Evolutionary conservation across 2,888 invertebrate species (phyloP), one percentile per base, ranked within the genome.

Genomic region (Dynastes grantii): DNA sequence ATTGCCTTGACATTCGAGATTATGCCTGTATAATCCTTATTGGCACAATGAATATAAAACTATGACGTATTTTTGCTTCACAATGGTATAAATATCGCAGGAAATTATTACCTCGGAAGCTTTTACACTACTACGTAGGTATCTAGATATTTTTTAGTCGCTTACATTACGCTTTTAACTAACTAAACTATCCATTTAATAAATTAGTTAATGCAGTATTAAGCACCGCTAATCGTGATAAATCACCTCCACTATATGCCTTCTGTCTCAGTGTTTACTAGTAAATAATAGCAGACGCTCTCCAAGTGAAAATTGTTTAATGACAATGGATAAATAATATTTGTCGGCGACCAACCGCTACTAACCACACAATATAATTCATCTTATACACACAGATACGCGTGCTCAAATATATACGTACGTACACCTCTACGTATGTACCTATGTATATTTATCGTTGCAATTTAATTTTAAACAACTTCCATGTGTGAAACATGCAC

Each of bases 301-400:
- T 27, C 29, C 13, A n/a, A 29, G 29, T 32, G 51, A 49, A 63
- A 51, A 51, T 68, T 68, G n/a, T 68, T 68, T 68, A 51, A 51
- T 68, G 53, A 51, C 51, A 68, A 53, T 68, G 32, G 29, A 68
- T 68, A 51, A 68, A 68, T n/a, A 40, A 68, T 68, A 51, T 29
- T 51, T 49, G 68, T 53, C 29, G 29, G 51, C 27, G 27, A 68
- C 51, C 27, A n/a, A 68, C 68, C 51, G 49, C 68, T 29, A 68
- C 49, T 22, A 51, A 68, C 68, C 68, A n/a, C 68, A 68, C 11
- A 68, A 51, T 51, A 51, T 68, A 68, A 51, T 27, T 68, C 51
- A 68, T 68, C 51, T 9, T 51, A 6, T 68, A 29, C 40, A 29
- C 45, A 9, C 40, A 67, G 45, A 49, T 22, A 40, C 5, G 8